Evolutionary conservation across 2,113 vertebrate genomes (phyloP), one percentile per base, ranked within the genome.

Genomic region (Pogonocichla stellata): DNA sequence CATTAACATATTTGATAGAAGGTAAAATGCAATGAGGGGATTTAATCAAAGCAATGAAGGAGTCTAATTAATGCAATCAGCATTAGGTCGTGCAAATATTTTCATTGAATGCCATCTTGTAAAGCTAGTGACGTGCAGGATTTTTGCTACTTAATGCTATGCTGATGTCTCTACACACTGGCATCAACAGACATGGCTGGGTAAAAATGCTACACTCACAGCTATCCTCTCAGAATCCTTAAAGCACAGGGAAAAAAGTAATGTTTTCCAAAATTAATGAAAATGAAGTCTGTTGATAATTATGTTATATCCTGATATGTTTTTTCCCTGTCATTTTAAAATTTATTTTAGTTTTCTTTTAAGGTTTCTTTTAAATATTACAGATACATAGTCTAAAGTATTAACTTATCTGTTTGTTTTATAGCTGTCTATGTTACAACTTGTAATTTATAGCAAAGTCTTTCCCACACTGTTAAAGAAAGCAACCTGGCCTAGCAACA

Each of bases 31-130:
- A 97, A 98, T 97, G 96, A 98, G 96, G 97, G 97, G 94, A 97
- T 97, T 98, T 97, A 97, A 98, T 98, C 96, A 98, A 98, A 98
- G 97, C 97, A 97, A 97, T 97, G 97, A 96, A 97, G 79, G 96
- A 96, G 70, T 98, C 96, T 98, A 97, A 98, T 98, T 97, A 98
- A 98, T 97, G 98, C 98, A 98, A 98, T 98, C 98, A 98, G 98
- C 97, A 96, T 98, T 97, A 97, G 98, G 97, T 97, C 97, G 97
- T 98, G 98, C 98, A 98, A 97, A 97, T 97, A 97, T 96, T 96
- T 87, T 97, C 97, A 98, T 98, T 98, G 98, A 98, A 98, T 96
- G 97, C 98, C 98, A 98, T 98, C 97, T 97, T 98, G 98, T 98
- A 98, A 98, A 98, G 98, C 89, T 96, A 98, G 98, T 97, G 96